Percentiles rank a stretch among this genome's conserved stretches.
Evolutionary conservation across 2,797 vertebrate species (phyloP).

Genomic region (Acrossocheilus fasciatus): DNA sequence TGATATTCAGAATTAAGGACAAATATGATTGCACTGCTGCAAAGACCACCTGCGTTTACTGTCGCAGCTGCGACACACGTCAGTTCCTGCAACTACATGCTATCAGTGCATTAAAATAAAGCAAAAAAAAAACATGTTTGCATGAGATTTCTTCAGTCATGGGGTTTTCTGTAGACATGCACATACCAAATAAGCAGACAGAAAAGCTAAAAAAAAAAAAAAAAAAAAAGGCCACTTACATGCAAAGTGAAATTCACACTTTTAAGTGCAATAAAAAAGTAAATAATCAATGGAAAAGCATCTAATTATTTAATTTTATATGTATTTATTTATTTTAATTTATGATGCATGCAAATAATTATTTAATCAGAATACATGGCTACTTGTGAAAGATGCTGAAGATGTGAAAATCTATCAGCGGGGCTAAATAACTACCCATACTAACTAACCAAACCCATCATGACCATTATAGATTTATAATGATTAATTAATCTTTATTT

Average conservation of each 20-base stretch:
- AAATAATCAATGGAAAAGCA: neutral
- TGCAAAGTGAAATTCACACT: neutral
- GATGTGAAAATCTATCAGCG: neutral
- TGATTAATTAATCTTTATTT: neutral
- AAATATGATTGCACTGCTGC: conserved; percentile 33
- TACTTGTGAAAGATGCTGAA: neutral
- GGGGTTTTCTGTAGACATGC: neutral
- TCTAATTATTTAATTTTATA: neutral
- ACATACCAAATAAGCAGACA: neutral
- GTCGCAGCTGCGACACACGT: neutral
- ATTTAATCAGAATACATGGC: neutral
- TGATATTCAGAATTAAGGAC: conserved; percentile 55
- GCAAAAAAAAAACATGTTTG: neutral
- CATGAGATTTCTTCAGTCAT: neutral
- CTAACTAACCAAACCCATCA: neutral
- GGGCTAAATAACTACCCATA: neutral
- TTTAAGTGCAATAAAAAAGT: no score
- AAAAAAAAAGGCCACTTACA: neutral
- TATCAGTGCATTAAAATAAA: neutral
- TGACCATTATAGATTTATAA: neutral
- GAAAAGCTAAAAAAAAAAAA: neutral
- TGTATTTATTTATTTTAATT: neutral
- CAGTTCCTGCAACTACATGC: neutral
- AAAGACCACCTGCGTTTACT: conserved; percentile 55
- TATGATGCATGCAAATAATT: neutral